Percentiles rank a stretch among this genome's conserved stretches.
Conservation (phyloP, 37 sponge, comb jelly and placozoan species). For the Spongia lamella region DNA sequence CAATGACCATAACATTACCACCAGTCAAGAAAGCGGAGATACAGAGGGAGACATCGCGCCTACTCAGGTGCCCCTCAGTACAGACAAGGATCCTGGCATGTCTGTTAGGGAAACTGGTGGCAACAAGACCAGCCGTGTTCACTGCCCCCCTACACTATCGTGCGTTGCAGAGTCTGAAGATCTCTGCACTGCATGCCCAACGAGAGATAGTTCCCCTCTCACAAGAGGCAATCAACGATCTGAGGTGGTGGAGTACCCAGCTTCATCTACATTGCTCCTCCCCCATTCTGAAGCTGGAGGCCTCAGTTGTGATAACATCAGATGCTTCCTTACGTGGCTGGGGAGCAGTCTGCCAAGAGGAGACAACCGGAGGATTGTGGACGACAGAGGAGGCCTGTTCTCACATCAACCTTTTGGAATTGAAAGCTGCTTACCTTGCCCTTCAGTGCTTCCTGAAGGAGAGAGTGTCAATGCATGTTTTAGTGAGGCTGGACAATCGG, state of each 20-base stretch:
- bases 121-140: constrained; percentile 17
- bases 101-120: constrained; percentile 35
- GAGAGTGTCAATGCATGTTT: neutral
- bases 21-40: too few relatives aligned
- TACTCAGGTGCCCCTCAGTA: too few relatives aligned
- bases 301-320: constrained; percentile 3
- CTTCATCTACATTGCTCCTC: neutral
- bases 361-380: constrained; percentile 30
- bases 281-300: neutral
- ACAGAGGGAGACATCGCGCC: too few relatives aligned
- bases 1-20: too few relatives aligned
- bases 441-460: constrained; percentile 17
- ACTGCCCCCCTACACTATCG: too few relatives aligned
- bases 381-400: too few relatives aligned
- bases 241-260: constrained; percentile 6
- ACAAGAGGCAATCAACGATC: neutral
- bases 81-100: neutral
- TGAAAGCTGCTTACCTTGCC: constrained; percentile 22
- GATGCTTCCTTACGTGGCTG: constrained; percentile 35
- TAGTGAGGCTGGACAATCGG: constrained; percentile 26
- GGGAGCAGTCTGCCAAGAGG: constrained; percentile 31
- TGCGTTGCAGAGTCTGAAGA: too few relatives aligned
- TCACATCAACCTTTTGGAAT: too few relatives aligned
- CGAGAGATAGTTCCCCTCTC: too few relatives aligned
- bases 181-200: too few relatives aligned